Base-by-base conservation (phyloP, 2,113 vertebrate species). In the Tragelaphus imberbis region DNA sequence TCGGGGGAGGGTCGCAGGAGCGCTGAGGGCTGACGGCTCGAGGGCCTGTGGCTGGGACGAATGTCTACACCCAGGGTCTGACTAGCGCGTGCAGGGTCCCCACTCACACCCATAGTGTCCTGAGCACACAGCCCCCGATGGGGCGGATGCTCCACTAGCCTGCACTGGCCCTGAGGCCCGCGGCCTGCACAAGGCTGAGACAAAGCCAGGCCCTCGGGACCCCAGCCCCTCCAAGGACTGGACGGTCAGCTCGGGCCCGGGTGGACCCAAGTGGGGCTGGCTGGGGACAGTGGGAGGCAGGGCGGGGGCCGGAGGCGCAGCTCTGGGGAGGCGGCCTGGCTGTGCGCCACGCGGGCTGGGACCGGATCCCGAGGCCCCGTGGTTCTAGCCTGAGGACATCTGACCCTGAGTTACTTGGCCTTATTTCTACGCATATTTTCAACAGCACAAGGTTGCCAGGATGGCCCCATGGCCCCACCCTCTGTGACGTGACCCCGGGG, bases 381-480 rank as follows among this genome's bases (percentile, higher is more conserved):
- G 11, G 27, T 17, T 40, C 56, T 5, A 27, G 25, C 65, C 30
- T 1, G 53, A 23, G 23, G 11, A 47, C 21, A 6, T 4, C 36
- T 10, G n/a, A 19, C 9, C 81, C 65, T 15, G 10, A 65, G 59
- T 0, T 6, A 12, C 16, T 49, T 0, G 16, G 36, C 77, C 30
- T 19, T 13, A 3, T 5, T 6, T 86, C 16, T 30, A 7, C 0
- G 19, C 14, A 2, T 6, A 5, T 9, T 28, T 80, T 25, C 33
- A 9, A 12, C 36, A 17, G n/a, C 44, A 12, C 12, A 8, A 10
- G 1, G 55, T 5, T 6, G 13, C 28, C 11, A 19, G 6, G 21
- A 2, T 0, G 11, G n/a, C 28, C 7, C 6, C 1, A 1, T 0
- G 14, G 0, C 7, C 59, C 23, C 7, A 11, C 7, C 49, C 25